Evolutionary conservation across 1,140 invertebrate species (phyloP), one percentile per base, ranked within the genome.

Genomic region (Ectropis grisescens): DNA sequence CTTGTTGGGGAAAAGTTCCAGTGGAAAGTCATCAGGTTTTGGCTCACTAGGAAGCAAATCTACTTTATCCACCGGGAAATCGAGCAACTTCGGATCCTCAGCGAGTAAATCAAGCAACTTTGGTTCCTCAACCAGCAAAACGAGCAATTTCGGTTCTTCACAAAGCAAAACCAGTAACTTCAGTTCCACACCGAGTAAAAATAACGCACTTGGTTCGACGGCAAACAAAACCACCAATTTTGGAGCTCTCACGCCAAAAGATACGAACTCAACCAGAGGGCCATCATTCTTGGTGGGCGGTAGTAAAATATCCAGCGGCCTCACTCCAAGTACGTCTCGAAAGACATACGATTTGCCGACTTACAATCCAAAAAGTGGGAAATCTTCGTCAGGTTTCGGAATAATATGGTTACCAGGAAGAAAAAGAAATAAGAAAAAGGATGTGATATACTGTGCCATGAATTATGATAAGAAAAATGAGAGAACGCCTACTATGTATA

Each of bases 401-500:
- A 62, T 78, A 12, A 57, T 78, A 35, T 78, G 70, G 72, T 30
- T 78, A 27, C 72, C 72, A 10, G 52, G 41, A 0, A 62, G 46
- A 44, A 67, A 58, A 43, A 37, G 33, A 13, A 72, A 71, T 35
- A 75, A 71, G 32, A 55, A 72, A 11, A 78, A 71, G 29, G 68
- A 75, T 32, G 15, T 37, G 7, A 56, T 60, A 12, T 64, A 60
- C 31, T 58, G 58, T 36, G 37, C 58, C 1, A 47, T 61, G 14
- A 48, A 55, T 27, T 50, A 52, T 32, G 52, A 67, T 4, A 49
- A 32, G 56, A 59, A 11, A 53, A 59, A 41, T 46, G 56, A 70
- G 10, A 53, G 64, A 41, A 41, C 58, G 12, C 70, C 74, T 12
- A 60, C 70, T 30, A 75, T 75, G 66, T 72, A 75, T 23, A 68